Base-by-base conservation (phyloP, 2,797 vertebrate genomes). In the Myotis myotis region DNA sequence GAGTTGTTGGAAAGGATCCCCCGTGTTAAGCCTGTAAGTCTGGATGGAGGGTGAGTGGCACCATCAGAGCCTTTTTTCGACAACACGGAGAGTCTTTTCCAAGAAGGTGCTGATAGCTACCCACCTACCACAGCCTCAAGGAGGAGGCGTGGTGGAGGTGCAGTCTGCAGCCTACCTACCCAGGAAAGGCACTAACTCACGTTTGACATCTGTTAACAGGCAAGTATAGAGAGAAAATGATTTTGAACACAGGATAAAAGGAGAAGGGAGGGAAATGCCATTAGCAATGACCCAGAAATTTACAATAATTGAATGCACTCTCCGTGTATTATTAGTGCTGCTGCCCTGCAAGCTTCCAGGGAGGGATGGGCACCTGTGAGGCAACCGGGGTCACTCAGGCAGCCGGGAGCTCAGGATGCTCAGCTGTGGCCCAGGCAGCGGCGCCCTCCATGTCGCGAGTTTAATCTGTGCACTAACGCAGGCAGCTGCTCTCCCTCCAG, bases 231-330 rank as follows among this genome's bases (percentile, higher is more conserved):
- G 49, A 72, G 62, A 71, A 89, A 81, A 68, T 72, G 57, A 97
- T 91, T 80, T 82, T 96, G 80, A 97, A 94, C 78, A 62, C 87
- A 78, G 94, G 89, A 96, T 91, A 78, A 96, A 97, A 97, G 94
- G 81, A 97, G 92, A 93, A 93, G 53, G 92, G 96, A 94, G 96
- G 94, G 91, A 97, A 97, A 91, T 93, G 87, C 93, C 97, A 94
- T 87, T 87, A 51, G 95, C 30, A 17, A 95, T 97, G 98, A 97
- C 97, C 95, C 96, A 81, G 95, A 97, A 95, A 96, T 97, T 96
- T 95, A 97, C 95, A 97, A 95, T 98, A 97, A 98, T 96, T 97
- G 97, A 98, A 95, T 92, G 96, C 91, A 97, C 98, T 97, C 98
- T 96, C 97, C 86, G 83, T 96, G 97, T 98, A 97, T 98, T 97